Base-by-base conservation (phyloP, 2,888 invertebrate genomes). In the Drosophila parthenogenetica region DNA sequence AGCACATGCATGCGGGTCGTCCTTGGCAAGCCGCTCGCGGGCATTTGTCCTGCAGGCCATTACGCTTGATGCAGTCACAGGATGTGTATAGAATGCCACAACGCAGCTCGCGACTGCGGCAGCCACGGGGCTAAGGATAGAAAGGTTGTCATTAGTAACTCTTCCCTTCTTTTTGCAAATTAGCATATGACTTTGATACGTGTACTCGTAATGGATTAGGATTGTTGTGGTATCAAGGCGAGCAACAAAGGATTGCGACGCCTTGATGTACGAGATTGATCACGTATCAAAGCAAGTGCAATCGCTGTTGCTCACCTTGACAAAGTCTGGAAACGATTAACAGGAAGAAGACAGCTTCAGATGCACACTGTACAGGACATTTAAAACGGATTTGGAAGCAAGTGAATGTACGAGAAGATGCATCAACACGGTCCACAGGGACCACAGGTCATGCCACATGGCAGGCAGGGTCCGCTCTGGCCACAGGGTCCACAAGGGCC, bases 21-120 rank as follows among this genome's bases (percentile, higher is more conserved):
- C 93, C 93, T 60, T 92, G 93, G 76, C 94, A 94, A 32, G 92
- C 91, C 0, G 93, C 92, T 57, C 94, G 91, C 0, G 92, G 93
- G 80, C 94, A 94, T 69, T 94, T 93, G 61, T 94, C 93, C 85
- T 94, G 94, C 19, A 94, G 90, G 5, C 94, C 94, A 77, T 94
- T 94, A 10, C 93, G 91, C 81, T 93, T 93, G 68, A 93, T 93
- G 84, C 94, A 94, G 45, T 94, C 93, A 76, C 94, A 94, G 39
- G 93, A 93, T 11, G 93, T 92, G 69, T 93, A 93, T 73, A 94
- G 91, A 58, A 93, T 91, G 39, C 94, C 92, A 39, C 91, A 92
- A 3, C 93, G 92, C 42, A 94, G 83, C 86, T 94, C 94, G 7
- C 93, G 92, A 35, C 94, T 94, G 77, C 93, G 93, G 39, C 93